Evolutionary conservation across 2,888 invertebrate genomes (phyloP), one percentile per base, ranked within the genome.

Genomic region (Diplazon laetatorius): DNA sequence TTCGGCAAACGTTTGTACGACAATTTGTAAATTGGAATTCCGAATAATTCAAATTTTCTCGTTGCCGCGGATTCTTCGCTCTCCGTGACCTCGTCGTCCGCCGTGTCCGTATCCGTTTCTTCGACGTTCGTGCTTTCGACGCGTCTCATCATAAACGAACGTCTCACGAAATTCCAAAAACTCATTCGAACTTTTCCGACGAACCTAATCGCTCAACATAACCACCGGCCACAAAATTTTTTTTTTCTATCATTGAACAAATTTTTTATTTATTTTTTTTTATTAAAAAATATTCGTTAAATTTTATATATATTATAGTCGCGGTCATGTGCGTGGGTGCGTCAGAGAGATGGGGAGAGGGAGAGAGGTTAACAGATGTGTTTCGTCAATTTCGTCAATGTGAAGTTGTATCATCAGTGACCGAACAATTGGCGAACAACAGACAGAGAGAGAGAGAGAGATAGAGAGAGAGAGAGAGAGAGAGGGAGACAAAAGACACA

Each of bases 21-120:
- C 20, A 85, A 68, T 74, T 83, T 82, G 8, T 82, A 69, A 37
- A 84, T 16, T 0, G 82, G 78, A 39, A 84, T 69, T 30, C 83
- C 84, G 2, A 86, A 50, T 18, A 84, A 75, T n/a, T 79, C 70
- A 9, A 69, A 22, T 12, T 80, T 83, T 57, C 83, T 85, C 2
- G 83, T 82, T 0, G 82, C 76, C 2, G 83, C 80, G 10, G 87
- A 85, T 68, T 82, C 85, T 9, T 84, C 84, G 62, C 83, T 83
- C 39, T 83, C 84, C 8, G 83, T 81, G n/a, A 80, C 65, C 14
- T 83, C 83, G 8, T 82, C 83, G 1, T 86, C 87, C 12, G 78
- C 79, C 44, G 83, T 82, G 25, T 87, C 84, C 16, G 84, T 82
- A 16, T 82, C 85, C n/a, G 84, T 80, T 55, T 85, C 87, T 10